Percentiles rank a stretch among this genome's conserved stretches.
phyloP scores from a whole-genome alignment of 2,888 invertebrate species.

The Junonia oenone region DNA sequence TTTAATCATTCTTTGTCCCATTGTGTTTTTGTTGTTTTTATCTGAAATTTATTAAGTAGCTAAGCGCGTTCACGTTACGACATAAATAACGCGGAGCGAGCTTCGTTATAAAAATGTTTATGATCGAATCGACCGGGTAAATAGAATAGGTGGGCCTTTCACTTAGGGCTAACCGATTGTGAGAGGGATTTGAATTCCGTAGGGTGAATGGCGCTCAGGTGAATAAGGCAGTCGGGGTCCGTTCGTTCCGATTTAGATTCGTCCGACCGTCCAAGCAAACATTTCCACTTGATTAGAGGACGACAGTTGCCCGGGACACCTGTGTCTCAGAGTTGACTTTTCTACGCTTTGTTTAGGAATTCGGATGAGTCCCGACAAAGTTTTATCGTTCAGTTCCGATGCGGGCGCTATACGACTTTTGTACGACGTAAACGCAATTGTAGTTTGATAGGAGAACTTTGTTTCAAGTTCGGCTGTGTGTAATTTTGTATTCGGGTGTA shows the following conservation, averaged over 20 bases:
- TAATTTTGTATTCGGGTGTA: not conserved
- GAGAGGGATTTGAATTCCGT: constrained; percentile 30
- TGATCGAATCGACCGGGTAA: constrained; percentile 41
- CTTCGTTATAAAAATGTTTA: constrained; percentile 29
- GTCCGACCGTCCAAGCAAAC: constrained; percentile 58
- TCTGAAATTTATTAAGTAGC: constrained; percentile 23
- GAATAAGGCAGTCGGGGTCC: constrained; percentile 28
- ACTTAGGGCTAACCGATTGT: constrained; percentile 40
- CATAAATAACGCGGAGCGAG: constrained; percentile 1
- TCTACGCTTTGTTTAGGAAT: constrained; percentile 58
- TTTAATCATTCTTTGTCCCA: constrained; percentile 47
- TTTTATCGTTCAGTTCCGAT: constrained; percentile 61
- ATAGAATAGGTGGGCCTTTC: constrained; percentile 47
- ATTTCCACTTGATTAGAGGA: constrained; percentile 75
- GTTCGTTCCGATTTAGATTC: constrained; percentile 39
- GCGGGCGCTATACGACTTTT: constrained; percentile 59
- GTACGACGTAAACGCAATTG: constrained; percentile 40
- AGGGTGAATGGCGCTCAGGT: constrained; percentile 31
- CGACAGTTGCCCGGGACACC: constrained; percentile 61
- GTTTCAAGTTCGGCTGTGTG: constrained; percentile 1
- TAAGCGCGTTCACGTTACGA: not conserved
- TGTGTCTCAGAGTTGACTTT: constrained; percentile 61
- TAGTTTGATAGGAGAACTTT: constrained; percentile 17
- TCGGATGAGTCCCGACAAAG: constrained; percentile 53
- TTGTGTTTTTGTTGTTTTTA: constrained; percentile 37